Conservation (phyloP, 2,797 vertebrate genomes). For the Benthosema pterotum region DNA sequence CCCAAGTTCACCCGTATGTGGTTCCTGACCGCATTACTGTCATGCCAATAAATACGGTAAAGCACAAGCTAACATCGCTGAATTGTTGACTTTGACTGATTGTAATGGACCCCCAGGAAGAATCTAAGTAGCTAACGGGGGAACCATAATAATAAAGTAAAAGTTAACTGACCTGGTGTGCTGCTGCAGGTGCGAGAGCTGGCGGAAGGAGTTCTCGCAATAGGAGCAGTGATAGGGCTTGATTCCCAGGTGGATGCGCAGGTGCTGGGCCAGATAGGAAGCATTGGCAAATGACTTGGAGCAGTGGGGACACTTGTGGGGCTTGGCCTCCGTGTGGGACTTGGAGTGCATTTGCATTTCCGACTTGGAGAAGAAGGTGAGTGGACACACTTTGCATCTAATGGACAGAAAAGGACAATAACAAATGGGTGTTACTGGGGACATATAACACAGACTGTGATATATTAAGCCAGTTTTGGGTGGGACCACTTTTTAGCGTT, state of each 20-base stretch:
- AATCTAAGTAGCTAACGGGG: too few species aligned
- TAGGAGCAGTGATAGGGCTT: slow-evolving; percentile 99
- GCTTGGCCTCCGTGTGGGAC: slow-evolving; percentile 99
- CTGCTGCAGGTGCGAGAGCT: slow-evolving; percentile 99
- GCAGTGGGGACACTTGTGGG: slow-evolving; percentile 99
- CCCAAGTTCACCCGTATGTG: too few species aligned
- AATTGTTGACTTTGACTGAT: too few species aligned
- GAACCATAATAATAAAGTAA: too few species aligned
- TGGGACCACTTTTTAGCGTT: too few species aligned
- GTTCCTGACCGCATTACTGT: too few species aligned
- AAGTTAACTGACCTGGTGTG: slow-evolving; percentile 91
- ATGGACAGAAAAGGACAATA: background rate
- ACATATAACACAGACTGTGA: too few species aligned
- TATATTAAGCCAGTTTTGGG: too few species aligned
- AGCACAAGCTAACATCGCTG: too few species aligned
- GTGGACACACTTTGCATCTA: slow-evolving; percentile 97
- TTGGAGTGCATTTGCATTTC: slow-evolving; percentile 99
- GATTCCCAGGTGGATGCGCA: slow-evolving; percentile 98
- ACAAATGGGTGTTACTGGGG: background rate
- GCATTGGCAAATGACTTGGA: slow-evolving; percentile 99
- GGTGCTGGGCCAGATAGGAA: slow-evolving; percentile 97
- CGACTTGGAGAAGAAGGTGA: slow-evolving; percentile 98
- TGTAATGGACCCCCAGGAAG: too few species aligned
- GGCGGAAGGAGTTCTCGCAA: slow-evolving; percentile 99
- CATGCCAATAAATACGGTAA: too few species aligned